Evolutionary conservation across 2,888 invertebrate genomes (phyloP).

Genomic region (Oxycera nigricornis): DNA sequence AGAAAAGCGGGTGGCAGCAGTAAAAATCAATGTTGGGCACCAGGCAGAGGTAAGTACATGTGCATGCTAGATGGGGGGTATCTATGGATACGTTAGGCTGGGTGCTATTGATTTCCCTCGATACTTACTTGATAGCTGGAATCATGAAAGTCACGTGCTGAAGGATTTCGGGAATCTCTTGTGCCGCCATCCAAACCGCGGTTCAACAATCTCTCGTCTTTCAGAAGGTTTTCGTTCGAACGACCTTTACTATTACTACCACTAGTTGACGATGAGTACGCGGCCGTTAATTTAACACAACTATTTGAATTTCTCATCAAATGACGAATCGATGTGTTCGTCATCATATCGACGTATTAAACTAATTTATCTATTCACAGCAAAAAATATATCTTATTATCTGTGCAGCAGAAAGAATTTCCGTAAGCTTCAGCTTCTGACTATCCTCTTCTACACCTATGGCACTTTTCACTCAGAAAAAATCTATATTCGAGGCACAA

Average conservation of each 20-base stretch:
- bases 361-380: not conserved
- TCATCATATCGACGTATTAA: constrained; percentile 19
- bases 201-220: constrained; percentile 23
- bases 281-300: constrained; percentile 8
- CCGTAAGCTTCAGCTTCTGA: not conserved
- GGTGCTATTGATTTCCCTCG: not conserved
- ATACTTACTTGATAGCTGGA: constrained; percentile 26
- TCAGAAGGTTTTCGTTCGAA: constrained; percentile 24
- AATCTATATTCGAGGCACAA: constrained; percentile 27
- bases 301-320: constrained; percentile 18
- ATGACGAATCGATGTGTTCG: constrained; percentile 13
- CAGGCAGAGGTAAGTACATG: not conserved
- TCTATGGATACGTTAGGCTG: not conserved
- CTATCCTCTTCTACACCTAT: not conserved
- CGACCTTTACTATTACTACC: not conserved
- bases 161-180: constrained; percentile 12
- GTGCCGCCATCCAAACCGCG: constrained; percentile 29
- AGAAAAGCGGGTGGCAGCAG: not conserved
- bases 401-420: not conserved
- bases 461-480: constrained; percentile 3
- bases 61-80: not conserved
- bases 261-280: constrained; percentile 15
- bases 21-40: constrained; percentile 22
- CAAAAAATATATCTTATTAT: not conserved
- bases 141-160: constrained; percentile 26